Conservation (phyloP, 2,113 vertebrate species). For the Brienomyrus brachyistius region DNA sequence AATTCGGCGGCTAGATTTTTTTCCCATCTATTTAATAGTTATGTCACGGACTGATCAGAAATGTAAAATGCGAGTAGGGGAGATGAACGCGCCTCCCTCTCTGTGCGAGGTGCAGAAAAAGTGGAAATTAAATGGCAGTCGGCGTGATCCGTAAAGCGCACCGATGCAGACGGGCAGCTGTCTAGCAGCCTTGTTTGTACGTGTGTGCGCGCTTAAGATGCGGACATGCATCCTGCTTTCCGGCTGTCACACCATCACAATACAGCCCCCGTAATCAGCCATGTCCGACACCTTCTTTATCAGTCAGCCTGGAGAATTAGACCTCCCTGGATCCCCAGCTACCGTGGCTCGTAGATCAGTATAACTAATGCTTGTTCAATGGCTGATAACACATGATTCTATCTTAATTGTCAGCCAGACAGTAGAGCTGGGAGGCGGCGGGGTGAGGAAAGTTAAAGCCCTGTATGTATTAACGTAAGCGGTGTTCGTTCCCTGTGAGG, state of each 20-base stretch:
- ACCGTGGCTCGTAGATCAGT: neutral
- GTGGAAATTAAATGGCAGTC: neutral
- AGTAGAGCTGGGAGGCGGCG: neutral
- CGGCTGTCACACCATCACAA: neutral
- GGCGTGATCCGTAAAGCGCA: neutral
- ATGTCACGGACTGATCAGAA: neutral
- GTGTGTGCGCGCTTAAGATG: neutral
- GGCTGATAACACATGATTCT: neutral
- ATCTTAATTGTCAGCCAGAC: neutral
- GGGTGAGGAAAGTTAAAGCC: neutral
- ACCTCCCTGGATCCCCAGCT: neutral
- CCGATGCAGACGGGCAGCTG: neutral
- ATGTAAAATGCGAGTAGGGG: neutral
- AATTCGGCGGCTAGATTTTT: neutral
- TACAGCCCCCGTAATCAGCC: neutral
- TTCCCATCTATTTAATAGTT: neutral
- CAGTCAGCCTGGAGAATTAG: neutral
- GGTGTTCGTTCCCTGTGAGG: neutral
- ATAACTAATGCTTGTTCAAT: neutral
- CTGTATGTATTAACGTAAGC: neutral
- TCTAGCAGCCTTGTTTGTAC: constrained; percentile 19
- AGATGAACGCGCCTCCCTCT: neutral
- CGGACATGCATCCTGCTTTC: neutral
- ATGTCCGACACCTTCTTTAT: neutral
- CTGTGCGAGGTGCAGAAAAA: neutral